Evolutionary conservation across 2,113 vertebrate species (phyloP).

Genomic region (Syrrhaptes paradoxus): DNA sequence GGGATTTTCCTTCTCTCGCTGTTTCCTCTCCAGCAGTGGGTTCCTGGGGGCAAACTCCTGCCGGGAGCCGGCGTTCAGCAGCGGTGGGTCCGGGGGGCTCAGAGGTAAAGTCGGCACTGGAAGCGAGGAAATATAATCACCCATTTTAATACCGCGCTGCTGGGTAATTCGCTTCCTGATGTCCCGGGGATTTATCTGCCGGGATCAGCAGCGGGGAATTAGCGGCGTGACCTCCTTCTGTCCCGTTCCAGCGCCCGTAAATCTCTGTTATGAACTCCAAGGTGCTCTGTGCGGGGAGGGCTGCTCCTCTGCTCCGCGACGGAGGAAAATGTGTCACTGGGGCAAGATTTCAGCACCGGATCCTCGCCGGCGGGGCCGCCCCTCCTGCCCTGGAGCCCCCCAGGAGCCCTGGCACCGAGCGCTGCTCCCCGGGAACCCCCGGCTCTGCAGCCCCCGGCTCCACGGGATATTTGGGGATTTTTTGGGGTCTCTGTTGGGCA

Average conservation of each 20-base stretch:
- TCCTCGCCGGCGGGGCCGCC: accelerated
- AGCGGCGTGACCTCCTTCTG: constrained; percentile 25
- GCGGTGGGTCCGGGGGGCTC: accelerated
- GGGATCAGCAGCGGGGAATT: constrained; percentile 1
- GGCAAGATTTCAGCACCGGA: not conserved
- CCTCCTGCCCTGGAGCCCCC: not conserved
- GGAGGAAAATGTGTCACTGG: not conserved
- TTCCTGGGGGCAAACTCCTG: not conserved
- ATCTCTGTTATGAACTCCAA: not conserved
- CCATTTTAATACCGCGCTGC: not conserved
- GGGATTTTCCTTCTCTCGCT: not conserved
- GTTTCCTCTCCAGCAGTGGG: not conserved
- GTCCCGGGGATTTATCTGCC: not conserved
- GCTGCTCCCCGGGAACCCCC: not conserved
- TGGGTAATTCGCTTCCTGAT: not conserved
- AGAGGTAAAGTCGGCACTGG: not conserved
- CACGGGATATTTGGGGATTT: accelerated
- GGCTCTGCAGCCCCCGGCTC: not conserved
- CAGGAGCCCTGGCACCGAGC: accelerated
- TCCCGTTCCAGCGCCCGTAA: not conserved
- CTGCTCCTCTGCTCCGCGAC: not conserved
- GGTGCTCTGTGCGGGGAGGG: not conserved
- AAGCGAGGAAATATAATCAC: not conserved
- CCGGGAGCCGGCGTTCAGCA: accelerated
- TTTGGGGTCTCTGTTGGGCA: accelerated